Evolutionary conservation across 2,888 invertebrate genomes (phyloP).

Genomic region (Neelides folsomi): DNA sequence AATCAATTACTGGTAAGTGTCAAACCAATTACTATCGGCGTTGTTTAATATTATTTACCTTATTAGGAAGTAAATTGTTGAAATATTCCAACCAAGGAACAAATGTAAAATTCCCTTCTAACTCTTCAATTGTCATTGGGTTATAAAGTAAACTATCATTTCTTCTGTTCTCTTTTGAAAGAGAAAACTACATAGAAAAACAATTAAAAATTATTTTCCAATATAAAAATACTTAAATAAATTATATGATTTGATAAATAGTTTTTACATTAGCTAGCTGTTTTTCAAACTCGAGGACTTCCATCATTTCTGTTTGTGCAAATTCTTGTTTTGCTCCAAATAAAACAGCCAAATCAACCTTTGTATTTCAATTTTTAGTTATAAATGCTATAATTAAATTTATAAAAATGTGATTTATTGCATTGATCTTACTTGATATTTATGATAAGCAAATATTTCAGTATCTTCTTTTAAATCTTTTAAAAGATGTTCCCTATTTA

Average conservation of each 20-base stretch:
- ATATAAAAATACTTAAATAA: too few relatives aligned
- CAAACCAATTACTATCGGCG: too few relatives aligned
- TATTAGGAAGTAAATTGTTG: constrained; percentile 59
- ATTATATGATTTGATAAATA: too few relatives aligned
- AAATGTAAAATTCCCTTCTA: constrained; percentile 59
- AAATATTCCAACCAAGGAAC: constrained; percentile 74
- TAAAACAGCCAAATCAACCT: constrained; percentile 66
- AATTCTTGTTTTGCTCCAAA: constrained; percentile 61
- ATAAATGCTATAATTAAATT: too few relatives aligned
- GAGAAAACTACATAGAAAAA: constrained; percentile 50
- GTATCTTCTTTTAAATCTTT: constrained; percentile 64
- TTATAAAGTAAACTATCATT: constrained; percentile 86
- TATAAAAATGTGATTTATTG: neutral
- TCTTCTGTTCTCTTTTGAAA: constrained; percentile 76
- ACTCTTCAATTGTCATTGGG: constrained; percentile 66
- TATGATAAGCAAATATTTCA: constrained; percentile 70
- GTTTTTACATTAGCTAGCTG: constrained; percentile 80
- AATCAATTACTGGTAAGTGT: too few relatives aligned
- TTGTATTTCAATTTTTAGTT: too few relatives aligned
- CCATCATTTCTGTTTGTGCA: constrained; percentile 58
- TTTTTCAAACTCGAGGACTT: constrained; percentile 78
- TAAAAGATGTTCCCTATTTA: constrained; percentile 70
- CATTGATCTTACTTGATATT: constrained; percentile 49
- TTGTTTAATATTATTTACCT: constrained; percentile 34
- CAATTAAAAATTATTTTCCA: neutral